Conservation (phyloP, 2,113 vertebrate species). For the Phasianus colchicus region DNA sequence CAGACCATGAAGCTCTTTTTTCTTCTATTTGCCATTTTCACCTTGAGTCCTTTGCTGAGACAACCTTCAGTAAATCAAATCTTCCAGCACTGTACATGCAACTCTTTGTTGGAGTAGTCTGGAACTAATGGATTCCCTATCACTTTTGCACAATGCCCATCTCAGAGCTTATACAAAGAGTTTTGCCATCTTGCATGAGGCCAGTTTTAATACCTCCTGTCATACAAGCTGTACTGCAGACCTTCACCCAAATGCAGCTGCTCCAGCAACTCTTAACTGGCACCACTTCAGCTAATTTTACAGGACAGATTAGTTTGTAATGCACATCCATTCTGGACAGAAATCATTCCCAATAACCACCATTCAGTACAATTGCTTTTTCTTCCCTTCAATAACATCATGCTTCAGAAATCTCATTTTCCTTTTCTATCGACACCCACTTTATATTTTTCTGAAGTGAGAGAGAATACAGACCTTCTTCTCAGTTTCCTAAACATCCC, state of each 20-base stretch:
- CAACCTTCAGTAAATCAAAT: background rate
- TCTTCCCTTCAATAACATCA: background rate
- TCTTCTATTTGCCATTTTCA: background rate
- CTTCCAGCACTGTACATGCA: background rate
- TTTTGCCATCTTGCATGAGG: rapidly evolving
- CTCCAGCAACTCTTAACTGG: background rate
- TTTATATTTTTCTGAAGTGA: background rate
- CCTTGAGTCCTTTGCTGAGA: background rate
- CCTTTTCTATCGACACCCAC: background rate
- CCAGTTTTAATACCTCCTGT: background rate
- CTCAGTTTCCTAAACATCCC: background rate
- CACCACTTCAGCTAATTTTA: background rate
- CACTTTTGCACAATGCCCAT: background rate
- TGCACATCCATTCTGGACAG: background rate
- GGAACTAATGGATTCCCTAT: background rate
- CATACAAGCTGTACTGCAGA: background rate
- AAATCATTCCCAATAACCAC: background rate
- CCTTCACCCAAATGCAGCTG: background rate
- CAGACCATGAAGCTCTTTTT: background rate
- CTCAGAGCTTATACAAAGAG: background rate
- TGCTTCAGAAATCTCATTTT: background rate
- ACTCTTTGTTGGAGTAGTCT: background rate
- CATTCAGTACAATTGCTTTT: background rate
- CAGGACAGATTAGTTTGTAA: background rate
- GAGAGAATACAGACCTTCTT: background rate